Conservation (phyloP, 2,888 invertebrate species). For the Cheiracanthium punctorium region DNA sequence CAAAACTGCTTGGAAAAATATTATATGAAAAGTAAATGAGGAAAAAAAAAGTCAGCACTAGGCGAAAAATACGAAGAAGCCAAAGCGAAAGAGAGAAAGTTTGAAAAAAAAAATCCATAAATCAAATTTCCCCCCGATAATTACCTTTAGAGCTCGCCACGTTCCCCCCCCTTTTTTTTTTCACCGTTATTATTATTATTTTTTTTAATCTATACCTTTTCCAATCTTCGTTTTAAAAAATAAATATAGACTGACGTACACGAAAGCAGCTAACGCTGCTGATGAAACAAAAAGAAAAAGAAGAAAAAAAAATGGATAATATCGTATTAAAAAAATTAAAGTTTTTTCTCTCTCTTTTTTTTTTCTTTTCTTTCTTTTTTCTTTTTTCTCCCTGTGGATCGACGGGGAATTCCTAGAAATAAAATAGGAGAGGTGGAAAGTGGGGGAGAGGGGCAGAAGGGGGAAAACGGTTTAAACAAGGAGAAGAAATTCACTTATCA, state of each 20-base stretch:
- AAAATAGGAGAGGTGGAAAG: not conserved
- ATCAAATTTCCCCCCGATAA: slow-evolving; percentile 67
- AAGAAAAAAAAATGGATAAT: not conserved
- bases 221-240: slow-evolving; percentile 12
- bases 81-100: not conserved
- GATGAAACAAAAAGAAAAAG: slow-evolving; percentile 1
- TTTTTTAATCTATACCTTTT: slow-evolving; percentile 17
- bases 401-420: slow-evolving; percentile 2
- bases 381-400: not conserved
- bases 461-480: not conserved
- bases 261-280: not conserved
- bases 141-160: slow-evolving; percentile 60
- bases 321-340: slow-evolving; percentile 19
- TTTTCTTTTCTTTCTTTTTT: no score
- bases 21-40: not conserved
- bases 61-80: slow-evolving; percentile 10
- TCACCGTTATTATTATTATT: slow-evolving; percentile 1
- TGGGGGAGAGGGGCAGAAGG: not conserved
- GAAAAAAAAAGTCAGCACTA: not conserved
- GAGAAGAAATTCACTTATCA: slow-evolving; percentile 55
- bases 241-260: not conserved
- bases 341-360: not conserved
- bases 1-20: not conserved
- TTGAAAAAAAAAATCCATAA: slow-evolving; percentile 54
- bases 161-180: slow-evolving; percentile 24